Evolutionary conservation across 30 jellyfish, hydroid and myxozoan species (phyloP).

Genomic region (Aurelia coerulea): DNA sequence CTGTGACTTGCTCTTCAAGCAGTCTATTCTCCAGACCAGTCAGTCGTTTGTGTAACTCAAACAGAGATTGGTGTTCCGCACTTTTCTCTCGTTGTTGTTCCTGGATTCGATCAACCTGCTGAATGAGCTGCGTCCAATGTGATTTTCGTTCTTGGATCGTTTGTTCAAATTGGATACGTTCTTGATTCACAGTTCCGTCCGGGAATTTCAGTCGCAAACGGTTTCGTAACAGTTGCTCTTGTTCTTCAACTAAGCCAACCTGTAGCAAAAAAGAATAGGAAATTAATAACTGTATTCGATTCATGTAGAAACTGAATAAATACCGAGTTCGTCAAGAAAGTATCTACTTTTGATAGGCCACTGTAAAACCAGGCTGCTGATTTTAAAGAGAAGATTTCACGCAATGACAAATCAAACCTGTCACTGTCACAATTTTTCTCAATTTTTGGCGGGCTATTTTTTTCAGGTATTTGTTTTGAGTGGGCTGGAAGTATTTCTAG

Average conservation of each 20-base stretch:
- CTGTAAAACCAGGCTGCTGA: too few species aligned
- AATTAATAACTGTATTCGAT: not conserved
- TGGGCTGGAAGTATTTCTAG: too few species aligned
- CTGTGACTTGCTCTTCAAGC: slow-evolving; percentile 36
- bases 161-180: slow-evolving; percentile 40
- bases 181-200: slow-evolving; percentile 22
- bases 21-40: slow-evolving; percentile 66
- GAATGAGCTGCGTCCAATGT: slow-evolving; percentile 66
- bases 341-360: not conserved
- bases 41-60: slow-evolving; percentile 75
- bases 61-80: slow-evolving; percentile 68
- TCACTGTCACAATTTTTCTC: too few species aligned
- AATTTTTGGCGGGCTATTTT: too few species aligned
- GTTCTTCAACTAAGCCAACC: slow-evolving; percentile 92
- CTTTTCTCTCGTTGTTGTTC: slow-evolving; percentile 53
- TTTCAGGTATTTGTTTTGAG: too few species aligned
- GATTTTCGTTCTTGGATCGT: slow-evolving; percentile 74
- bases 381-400: too few species aligned
- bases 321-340: not conserved
- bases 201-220: slow-evolving; percentile 26
- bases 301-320: not conserved
- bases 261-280: not conserved
- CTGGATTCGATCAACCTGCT: slow-evolving; percentile 57
- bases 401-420: too few species aligned
- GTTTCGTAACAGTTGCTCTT: slow-evolving; percentile 69